Conservation (phyloP, 2,888 invertebrate genomes). For the Eristalis tenax region DNA sequence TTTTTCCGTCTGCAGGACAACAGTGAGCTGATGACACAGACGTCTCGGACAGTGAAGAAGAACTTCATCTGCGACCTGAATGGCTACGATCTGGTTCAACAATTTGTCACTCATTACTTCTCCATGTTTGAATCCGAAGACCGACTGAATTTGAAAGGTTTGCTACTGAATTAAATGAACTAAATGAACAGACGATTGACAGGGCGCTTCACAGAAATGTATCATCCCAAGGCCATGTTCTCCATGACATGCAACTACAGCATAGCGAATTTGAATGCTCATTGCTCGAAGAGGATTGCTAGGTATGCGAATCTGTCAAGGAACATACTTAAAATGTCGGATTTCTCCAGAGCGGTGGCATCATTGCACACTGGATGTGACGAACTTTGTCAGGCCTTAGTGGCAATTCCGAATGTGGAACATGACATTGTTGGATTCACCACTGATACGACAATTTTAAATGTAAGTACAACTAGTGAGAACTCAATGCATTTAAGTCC, state of each 20-base stretch:
- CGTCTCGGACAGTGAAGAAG: conserved; percentile 74
- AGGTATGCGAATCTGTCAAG: conserved; percentile 75
- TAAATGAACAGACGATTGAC: background rate
- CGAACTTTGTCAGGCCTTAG: conserved; percentile 75
- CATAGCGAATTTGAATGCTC: conserved; percentile 66
- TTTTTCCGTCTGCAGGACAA: conserved; percentile 73
- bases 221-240: conserved; percentile 75
- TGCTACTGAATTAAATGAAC: background rate
- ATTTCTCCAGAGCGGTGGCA: conserved; percentile 73
- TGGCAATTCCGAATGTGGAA: conserved; percentile 75
- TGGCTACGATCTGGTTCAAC: conserved; percentile 77
- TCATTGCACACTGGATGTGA: conserved; percentile 74
- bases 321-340: conserved; percentile 74
- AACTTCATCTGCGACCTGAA: conserved; percentile 76
- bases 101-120: conserved; percentile 76
- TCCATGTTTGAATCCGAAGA: conserved; percentile 75
- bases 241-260: conserved; percentile 76
- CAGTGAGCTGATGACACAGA: conserved; percentile 74
- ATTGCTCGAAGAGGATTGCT: conserved; percentile 75
- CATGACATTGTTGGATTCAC: conserved; percentile 76
- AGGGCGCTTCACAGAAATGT: conserved; percentile 64
- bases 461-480: conserved; percentile 52
- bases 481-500: too few species aligned
- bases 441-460: conserved; percentile 73
- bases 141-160: conserved; percentile 74